Evolutionary conservation across 2,888 invertebrate species (phyloP), one percentile per base, ranked within the genome.

Genomic region (Cheilosia impressa): DNA sequence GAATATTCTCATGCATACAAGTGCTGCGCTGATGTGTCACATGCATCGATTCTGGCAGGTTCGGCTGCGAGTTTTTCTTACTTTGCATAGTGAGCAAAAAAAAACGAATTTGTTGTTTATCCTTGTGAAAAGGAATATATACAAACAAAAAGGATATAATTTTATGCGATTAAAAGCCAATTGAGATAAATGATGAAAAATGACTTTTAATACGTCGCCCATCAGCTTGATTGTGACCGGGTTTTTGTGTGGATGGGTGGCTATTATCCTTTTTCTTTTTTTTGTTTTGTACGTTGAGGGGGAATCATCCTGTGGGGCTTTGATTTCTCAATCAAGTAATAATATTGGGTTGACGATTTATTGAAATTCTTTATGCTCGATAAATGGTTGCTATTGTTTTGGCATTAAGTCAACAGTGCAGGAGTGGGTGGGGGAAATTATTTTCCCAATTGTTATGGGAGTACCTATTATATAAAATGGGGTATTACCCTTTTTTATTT

Each of bases 101-200:
- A 53, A 63, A 45, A 34, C 31, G 19, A 43, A 43, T 71, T 76
- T 80, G 62, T 62, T 76, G 53, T 57, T 65, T 55, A 55, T 81
- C 68, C 57, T 72, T 24, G 22, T 72, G 81, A 47, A 72, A 76
- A 81, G 68, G 52, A 76, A 62, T 50, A 79, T 43, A 79, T 43
- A 41, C 76, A 85, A 85, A 85, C 81, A 85, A 81, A 85, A 85
- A 77, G 81, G 77, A 85, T 77, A 85, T 81, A 85, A 85, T 85
- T 85, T 85, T 85, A 81, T 85, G 72, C 85, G 85, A 85, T 85
- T 85, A 85, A 85, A 81, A 81, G 76, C 85, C 85, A 85, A 85
- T 85, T 85, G 85, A 85, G 85, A 85, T 85, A 85, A 85, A 85
- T 85, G 85, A 85, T 85, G 85, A 85, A 85, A 85, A 85, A 81